Evolutionary conservation across 35 echinoderm and acorn worm genomes (phyloP).

Genomic region (Diadema setosum): DNA sequence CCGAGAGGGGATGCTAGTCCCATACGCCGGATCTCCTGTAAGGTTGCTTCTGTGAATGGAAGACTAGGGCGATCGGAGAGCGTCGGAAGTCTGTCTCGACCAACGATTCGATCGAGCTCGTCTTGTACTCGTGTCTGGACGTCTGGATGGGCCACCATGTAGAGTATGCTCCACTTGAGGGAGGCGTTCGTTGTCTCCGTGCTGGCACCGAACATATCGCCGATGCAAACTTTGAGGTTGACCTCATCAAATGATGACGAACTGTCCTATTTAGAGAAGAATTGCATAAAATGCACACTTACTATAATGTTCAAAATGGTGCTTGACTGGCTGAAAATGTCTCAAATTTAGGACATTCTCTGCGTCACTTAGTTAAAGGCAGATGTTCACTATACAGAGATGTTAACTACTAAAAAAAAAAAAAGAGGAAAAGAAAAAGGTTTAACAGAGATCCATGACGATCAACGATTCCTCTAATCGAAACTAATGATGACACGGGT

Average conservation of each 20-base stretch:
- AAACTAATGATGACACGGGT: too few species aligned
- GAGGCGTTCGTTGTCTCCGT: slow-evolving; percentile 59
- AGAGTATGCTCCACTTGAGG: slow-evolving; percentile 66
- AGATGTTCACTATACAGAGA: too few species aligned
- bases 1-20: slow-evolving; percentile 38
- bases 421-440: too few species aligned
- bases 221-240: slow-evolving; percentile 23
- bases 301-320: too few species aligned
- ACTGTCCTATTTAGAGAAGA: not conserved
- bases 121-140: slow-evolving; percentile 65
- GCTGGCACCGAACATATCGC: slow-evolving; percentile 63
- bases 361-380: too few species aligned
- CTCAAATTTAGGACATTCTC: too few species aligned
- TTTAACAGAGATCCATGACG: too few species aligned
- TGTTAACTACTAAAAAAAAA: too few species aligned
- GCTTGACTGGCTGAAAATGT: too few species aligned
- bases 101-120: slow-evolving; percentile 54
- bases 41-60: slow-evolving; percentile 41
- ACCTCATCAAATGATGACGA: not conserved
- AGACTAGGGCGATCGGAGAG: slow-evolving; percentile 33
- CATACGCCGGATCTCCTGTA: slow-evolving; percentile 60
- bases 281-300: too few species aligned
- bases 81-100: slow-evolving; percentile 51
- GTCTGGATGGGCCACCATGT: slow-evolving; percentile 64
- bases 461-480: too few species aligned